Base-by-base conservation (phyloP, 2,888 invertebrate species). In the Cephus pulcher region DNA sequence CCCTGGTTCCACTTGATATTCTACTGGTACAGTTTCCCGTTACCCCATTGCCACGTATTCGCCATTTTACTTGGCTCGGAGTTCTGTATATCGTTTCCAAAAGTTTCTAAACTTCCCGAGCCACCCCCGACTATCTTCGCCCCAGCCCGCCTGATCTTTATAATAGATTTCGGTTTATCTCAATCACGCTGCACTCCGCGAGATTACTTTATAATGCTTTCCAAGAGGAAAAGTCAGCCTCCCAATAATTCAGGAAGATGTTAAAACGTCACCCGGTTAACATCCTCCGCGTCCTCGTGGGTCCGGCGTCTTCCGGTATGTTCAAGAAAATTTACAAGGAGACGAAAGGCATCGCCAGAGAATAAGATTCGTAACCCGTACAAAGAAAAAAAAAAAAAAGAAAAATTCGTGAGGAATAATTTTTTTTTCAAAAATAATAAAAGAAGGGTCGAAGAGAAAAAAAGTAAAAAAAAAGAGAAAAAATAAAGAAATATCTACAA, bases 171-270 rank as follows among this genome's bases (percentile, higher is more conserved):
- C 80, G 75, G 75, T 79, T 80, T 76, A 81, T 81, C 81, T 79
- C 79, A 81, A 83, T 82, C 83, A 80, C 77, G 68, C 81, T 80
- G 82, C 84, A 84, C 85, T 84, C 81, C 81, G 82, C 79, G 79
- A 84, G 84, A 84, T 84, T 84, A 83, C 84, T 84, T 80, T 82
- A 80, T 82, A 83, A 82, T 83, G 82, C n/a, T 11, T 12, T 69
- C 33, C 40, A 56, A 23, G 23, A 56, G 40, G 15, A 23, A 23
- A 2, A 23, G 23, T 9, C 23, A 56, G 40, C 40, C 23, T 56
- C 23, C 15, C 40, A 6, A 56, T 56, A 56, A 23, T 23, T 56
- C 40, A 23, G 23, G 23, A 0, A 56, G 23, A 56, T 6, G 40
- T 23, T 56, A 56, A 23, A 56, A 23, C 4, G 40, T 56, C 15